A percentile compares a stretch with the other conserved stretches of the same genome.
Evolutionary conservation across 2,888 invertebrate species (phyloP).

Genomic region (Strigamia transsilvanica): DNA sequence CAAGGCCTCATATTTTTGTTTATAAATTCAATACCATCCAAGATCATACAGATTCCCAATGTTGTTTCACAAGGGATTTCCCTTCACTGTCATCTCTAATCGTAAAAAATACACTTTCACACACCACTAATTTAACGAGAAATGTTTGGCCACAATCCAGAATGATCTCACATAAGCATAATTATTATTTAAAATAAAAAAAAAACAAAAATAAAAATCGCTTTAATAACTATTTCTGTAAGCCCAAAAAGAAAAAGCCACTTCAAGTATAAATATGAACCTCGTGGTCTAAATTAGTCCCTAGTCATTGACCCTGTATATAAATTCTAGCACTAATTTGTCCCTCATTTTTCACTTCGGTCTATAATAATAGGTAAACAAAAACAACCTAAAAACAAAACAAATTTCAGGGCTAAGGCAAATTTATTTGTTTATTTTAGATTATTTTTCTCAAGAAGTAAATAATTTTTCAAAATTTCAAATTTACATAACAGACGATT

Average conservation of each 20-base stretch:
- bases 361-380: not conserved
- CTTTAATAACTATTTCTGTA: conserved; percentile 28
- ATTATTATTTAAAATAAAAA: conserved; percentile 14
- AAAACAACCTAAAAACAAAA: not conserved
- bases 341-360: not conserved
- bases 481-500: conserved; percentile 31
- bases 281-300: conserved; percentile 32
- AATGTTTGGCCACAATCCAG: conserved; percentile 21
- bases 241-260: conserved; percentile 14
- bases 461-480: not conserved
- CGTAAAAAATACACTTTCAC: conserved; percentile 26
- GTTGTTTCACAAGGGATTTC: conserved; percentile 12
- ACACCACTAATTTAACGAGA: conserved; percentile 27
- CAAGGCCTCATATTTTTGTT: not conserved
- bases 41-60: not conserved
- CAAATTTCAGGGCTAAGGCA: not conserved
- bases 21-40: not conserved
- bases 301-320: conserved; percentile 27
- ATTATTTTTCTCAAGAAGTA: not conserved
- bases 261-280: conserved; percentile 37
- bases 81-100: not conserved
- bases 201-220: not conserved
- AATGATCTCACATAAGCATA: conserved; percentile 20
- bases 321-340: conserved; percentile 16
- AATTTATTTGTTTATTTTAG: not conserved